Percentiles rank a stretch among this genome's conserved stretches.
These are phyloP conservation scores for Aspidiotus rigidus DNA, from an alignment of 2,888 invertebrate species.

Conservation along the genomic window DNA sequence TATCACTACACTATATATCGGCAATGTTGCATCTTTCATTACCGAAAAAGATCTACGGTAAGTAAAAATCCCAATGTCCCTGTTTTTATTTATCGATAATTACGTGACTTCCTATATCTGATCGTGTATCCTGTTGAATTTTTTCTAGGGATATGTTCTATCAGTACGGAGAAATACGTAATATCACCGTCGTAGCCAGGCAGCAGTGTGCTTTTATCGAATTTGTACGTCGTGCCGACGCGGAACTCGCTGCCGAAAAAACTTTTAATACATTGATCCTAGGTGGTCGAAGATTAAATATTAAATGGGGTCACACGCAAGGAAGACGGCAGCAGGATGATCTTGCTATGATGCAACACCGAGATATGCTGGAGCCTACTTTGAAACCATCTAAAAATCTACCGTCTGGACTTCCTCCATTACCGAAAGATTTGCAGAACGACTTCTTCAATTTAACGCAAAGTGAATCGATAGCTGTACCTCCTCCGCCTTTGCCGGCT, in stretches of 20 bases:
- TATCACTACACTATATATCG: conserved; percentile 95
- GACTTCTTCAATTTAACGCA: conserved; percentile 50
- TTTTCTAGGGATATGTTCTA: conserved; percentile 80
- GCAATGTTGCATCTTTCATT: conserved; percentile 79
- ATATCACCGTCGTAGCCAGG: conserved; percentile 79
- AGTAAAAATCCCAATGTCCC: conserved; percentile 15
- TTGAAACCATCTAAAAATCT: conserved; percentile 69
- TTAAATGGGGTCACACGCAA: conserved; percentile 97
- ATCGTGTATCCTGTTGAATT: background rate
- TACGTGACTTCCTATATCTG: too few relatives aligned
- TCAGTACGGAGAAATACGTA: conserved; percentile 95
- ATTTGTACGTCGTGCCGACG: conserved; percentile 79
- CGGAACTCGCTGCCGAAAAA: conserved; percentile 89
- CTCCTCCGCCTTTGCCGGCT: conserved; percentile 8
- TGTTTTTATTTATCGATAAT: background rate
- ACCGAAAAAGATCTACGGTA: conserved; percentile 76
- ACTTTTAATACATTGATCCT: conserved; percentile 86
- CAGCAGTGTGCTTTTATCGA: conserved; percentile 97
- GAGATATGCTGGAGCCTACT: conserved; percentile 47
- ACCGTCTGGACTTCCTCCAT: conserved; percentile 58
- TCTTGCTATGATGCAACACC: conserved; percentile 12
- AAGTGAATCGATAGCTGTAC: background rate
- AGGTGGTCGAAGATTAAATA: conserved; percentile 81
- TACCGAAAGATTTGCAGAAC: conserved; percentile 52
- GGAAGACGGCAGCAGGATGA: conserved; percentile 13